Conservation (phyloP, 2,888 invertebrate species). For the Agonopterix heracliana region DNA sequence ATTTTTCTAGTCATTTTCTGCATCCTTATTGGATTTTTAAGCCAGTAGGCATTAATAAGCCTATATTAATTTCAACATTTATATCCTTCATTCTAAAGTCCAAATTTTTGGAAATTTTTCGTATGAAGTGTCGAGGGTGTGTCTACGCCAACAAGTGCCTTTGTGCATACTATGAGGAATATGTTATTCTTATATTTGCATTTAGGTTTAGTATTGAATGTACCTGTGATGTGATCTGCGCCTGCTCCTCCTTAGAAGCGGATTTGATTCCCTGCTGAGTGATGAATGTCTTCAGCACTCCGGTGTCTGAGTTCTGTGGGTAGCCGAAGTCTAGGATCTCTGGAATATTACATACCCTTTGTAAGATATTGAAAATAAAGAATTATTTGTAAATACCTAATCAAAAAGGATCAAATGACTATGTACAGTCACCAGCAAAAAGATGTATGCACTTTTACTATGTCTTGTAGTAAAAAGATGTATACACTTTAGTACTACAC, state of each 20-base stretch:
- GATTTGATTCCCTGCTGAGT: constrained; percentile 99
- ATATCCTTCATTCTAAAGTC: too few relatives aligned
- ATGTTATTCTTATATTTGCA: neutral
- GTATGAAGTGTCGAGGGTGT: too few relatives aligned
- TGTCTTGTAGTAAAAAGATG: too few relatives aligned
- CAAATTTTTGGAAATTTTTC: too few relatives aligned
- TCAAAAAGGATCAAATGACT: neutral
- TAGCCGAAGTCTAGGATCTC: constrained; percentile 99
- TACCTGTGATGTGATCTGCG: constrained; percentile 97
- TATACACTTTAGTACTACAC: too few relatives aligned
- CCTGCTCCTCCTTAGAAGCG: constrained; percentile 99
- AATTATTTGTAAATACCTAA: neutral
- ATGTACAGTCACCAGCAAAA: neutral
- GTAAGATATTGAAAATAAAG: neutral
- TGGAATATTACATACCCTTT: constrained; percentile 42
- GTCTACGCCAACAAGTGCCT: neutral
- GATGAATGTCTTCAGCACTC: constrained; percentile 98
- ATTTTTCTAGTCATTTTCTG: too few relatives aligned
- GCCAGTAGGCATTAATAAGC: too few relatives aligned
- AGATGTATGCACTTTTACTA: too few relatives aligned
- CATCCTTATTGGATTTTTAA: too few relatives aligned
- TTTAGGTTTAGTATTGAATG: neutral
- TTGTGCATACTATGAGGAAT: too few relatives aligned
- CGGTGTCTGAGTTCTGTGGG: constrained; percentile 99
- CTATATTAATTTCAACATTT: too few relatives aligned